A percentile compares a stretch with the other conserved stretches of the same genome.
These are phyloP conservation scores for Acronicta leporina DNA, from an alignment of 2,888 invertebrate genomes.

Conservation along the genomic window DNA sequence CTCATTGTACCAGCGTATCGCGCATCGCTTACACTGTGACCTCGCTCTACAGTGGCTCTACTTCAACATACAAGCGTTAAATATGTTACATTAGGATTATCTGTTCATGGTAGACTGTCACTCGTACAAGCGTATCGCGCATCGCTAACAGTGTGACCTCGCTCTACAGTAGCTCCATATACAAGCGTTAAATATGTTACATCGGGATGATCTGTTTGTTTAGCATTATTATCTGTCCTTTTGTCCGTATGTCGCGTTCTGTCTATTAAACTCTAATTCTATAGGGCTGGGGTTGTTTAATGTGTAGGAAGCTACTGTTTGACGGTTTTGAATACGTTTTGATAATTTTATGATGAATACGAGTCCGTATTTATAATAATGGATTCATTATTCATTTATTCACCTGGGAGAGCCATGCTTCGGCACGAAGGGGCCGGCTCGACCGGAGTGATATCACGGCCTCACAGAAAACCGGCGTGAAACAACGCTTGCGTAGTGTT, in stretches of 20 bases:
- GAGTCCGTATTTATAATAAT: no score
- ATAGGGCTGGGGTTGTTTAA: conserved; percentile 21
- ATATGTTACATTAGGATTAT: no score
- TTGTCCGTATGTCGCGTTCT: conserved; percentile 51
- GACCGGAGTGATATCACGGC: no score
- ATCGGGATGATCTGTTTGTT: conserved; percentile 47
- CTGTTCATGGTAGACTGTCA: no score
- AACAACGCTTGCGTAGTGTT: no score
- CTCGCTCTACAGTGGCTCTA: no score
- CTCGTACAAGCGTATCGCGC: not conserved
- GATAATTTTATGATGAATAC: conserved; percentile 16
- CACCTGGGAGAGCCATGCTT: no score
- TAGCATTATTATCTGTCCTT: conserved; percentile 46
- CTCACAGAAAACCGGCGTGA: no score
- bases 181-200: conserved; percentile 49
- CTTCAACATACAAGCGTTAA: no score
- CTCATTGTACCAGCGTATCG: not conserved
- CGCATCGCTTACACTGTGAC: not conserved
- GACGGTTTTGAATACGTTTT: conserved; percentile 26
- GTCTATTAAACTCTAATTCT: conserved; percentile 54
- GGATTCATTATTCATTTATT: no score
- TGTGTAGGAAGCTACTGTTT: conserved; percentile 13
- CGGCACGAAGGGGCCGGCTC: no score
- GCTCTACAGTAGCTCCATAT: conserved; percentile 30
- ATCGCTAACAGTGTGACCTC: conserved; percentile 9